Conservation (phyloP, 2,888 invertebrate genomes). For the Eueremaeus valkanovi region DNA sequence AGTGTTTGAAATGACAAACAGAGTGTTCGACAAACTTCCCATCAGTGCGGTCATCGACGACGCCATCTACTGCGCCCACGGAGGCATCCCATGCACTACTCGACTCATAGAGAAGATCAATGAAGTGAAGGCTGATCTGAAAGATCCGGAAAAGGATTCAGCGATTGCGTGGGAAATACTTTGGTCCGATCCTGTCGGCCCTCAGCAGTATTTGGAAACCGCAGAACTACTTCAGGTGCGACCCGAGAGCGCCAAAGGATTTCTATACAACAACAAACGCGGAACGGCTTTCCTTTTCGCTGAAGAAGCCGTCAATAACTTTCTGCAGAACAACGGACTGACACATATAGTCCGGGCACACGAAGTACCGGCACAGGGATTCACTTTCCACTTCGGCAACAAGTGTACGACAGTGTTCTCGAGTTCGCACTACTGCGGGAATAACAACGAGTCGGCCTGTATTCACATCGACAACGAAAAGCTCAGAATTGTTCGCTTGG, state of each 20-base stretch:
- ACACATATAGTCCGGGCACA: constrained; percentile 70
- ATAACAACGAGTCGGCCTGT: constrained; percentile 68
- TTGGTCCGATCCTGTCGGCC: constrained; percentile 20
- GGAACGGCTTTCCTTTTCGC: too few species aligned
- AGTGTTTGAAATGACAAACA: too few species aligned
- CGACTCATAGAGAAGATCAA: too few species aligned
- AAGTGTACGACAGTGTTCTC: constrained; percentile 69
- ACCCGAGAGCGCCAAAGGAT: background rate
- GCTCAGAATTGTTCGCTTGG: too few species aligned
- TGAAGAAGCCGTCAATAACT: too few species aligned
- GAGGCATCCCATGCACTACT: too few species aligned
- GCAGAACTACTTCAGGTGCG: too few species aligned
- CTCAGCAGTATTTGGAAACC: too few species aligned
- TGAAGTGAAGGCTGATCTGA: too few species aligned
- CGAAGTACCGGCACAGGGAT: constrained; percentile 62
- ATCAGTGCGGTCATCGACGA: constrained; percentile 35
- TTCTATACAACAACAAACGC: background rate
- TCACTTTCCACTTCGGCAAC: constrained; percentile 62
- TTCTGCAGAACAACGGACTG: constrained; percentile 63
- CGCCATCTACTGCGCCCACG: too few species aligned
- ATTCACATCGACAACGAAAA: too few species aligned
- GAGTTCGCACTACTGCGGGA: constrained; percentile 69
- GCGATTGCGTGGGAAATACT: background rate
- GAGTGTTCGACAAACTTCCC: constrained; percentile 31
- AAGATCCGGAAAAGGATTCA: background rate